Percentiles rank a stretch among this genome's conserved stretches.
phyloP scores from a whole-genome alignment of 2,888 invertebrate species.

The Dyspetes luteomarginatus region DNA sequence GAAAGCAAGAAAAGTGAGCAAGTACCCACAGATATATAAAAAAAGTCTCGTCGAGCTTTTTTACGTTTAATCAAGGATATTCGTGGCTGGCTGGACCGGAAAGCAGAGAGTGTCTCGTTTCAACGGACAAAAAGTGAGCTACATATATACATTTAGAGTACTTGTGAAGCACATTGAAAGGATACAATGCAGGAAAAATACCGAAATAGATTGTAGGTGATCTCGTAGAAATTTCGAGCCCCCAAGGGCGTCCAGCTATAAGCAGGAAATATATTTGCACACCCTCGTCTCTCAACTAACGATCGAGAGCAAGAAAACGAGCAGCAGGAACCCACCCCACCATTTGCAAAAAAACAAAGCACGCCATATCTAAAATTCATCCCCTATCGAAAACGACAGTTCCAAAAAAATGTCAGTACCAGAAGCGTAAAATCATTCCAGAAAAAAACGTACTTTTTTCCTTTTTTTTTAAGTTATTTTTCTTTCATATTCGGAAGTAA shows the following conservation, averaged over 20 bases:
- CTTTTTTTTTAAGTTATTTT: too few species aligned
- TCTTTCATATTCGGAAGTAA: too few species aligned
- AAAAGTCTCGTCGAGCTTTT: conserved; percentile 67
- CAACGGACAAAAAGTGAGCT: not conserved
- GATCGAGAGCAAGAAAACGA: not conserved
- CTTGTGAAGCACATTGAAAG: not conserved
- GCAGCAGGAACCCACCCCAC: not conserved
- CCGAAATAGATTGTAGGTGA: not conserved
- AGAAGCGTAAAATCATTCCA: too few species aligned
- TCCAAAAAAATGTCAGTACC: too few species aligned
- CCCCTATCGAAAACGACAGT: not conserved
- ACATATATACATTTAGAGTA: not conserved
- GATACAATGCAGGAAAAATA: not conserved
- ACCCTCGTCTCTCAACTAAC: not conserved
- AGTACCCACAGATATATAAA: not conserved
- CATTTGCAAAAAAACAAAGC: not conserved
- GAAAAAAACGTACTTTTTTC: too few species aligned
- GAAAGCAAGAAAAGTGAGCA: conserved; percentile 7
- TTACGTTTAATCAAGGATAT: conserved; percentile 83
- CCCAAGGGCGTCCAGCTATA: not conserved
- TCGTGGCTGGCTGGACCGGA: conserved; percentile 79
- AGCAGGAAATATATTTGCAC: not conserved
- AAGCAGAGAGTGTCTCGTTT: not conserved
- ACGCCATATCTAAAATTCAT: not conserved
- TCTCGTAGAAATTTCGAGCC: not conserved